Conservation (phyloP, 2,797 vertebrate species). For the Sebastes diploproa region DNA sequence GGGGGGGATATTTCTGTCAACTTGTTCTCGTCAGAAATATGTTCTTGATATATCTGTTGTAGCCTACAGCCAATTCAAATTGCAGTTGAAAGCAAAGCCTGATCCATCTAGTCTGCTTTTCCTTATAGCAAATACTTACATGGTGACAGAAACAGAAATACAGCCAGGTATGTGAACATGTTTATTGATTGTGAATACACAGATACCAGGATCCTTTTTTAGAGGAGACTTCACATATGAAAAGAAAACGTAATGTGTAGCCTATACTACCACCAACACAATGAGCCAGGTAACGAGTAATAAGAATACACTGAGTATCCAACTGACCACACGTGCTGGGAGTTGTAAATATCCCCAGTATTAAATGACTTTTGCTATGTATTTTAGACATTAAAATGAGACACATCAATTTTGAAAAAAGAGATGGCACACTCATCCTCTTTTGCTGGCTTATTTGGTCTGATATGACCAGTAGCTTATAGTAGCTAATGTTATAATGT, state of each 20-base stretch:
- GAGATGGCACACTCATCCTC: neutral
- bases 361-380: neutral
- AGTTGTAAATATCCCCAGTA: neutral
- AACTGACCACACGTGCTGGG: neutral
- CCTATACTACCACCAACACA: too few species aligned
- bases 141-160: neutral
- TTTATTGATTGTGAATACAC: neutral
- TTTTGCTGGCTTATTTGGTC: neutral
- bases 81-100: neutral
- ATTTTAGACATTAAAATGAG: neutral
- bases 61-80: slow-evolving; percentile 12
- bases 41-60: slow-evolving; percentile 30
- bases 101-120: neutral
- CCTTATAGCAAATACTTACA: neutral
- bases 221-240: neutral
- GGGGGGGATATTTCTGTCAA: slow-evolving; percentile 59
- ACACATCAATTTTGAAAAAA: neutral
- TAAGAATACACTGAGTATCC: neutral
- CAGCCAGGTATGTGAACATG: neutral
- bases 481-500: neutral
- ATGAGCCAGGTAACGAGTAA: neutral
- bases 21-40: slow-evolving; percentile 38
- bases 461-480: neutral
- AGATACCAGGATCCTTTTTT: neutral
- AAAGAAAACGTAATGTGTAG: neutral